These are phyloP conservation scores for Lucinisca nassula DNA, from an alignment of 2,888 invertebrate genomes.

Conservation along the genomic window DNA sequence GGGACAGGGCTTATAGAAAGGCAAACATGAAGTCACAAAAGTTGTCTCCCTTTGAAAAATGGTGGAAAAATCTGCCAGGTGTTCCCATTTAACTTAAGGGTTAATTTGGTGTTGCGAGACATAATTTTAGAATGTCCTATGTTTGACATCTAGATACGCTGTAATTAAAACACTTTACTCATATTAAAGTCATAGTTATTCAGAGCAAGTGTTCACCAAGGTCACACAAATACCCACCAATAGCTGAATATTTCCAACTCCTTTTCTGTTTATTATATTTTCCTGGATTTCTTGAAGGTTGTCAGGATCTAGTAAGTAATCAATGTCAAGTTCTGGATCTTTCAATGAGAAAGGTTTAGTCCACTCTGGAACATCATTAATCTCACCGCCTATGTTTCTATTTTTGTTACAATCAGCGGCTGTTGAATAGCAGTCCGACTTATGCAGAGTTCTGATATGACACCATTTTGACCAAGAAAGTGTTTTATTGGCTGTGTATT, in stretches of 20 bases:
- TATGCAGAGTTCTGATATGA: neutral
- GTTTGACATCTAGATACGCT: no score
- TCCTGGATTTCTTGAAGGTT: slow-evolving; percentile 91
- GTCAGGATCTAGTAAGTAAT: slow-evolving; percentile 91
- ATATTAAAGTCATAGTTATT: no score
- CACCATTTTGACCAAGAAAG: neutral
- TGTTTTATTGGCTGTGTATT: neutral
- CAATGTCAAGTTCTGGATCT: slow-evolving; percentile 90
- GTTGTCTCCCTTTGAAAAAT: no score
- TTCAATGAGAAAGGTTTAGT: neutral
- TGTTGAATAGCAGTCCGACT: neutral
- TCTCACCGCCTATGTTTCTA: neutral
- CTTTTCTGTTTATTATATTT: slow-evolving; percentile 92
- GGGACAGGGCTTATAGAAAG: no score
- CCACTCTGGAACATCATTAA: neutral
- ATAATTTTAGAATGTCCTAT: no score
- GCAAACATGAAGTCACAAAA: no score
- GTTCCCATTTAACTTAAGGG: no score
- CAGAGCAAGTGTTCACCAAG: no score
- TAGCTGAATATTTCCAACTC: slow-evolving; percentile 90
- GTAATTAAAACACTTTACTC: no score
- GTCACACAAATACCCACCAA: slow-evolving; percentile 89
- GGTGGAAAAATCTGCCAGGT: no score
- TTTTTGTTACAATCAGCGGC: neutral
- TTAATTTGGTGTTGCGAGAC: no score